Evolutionary conservation across 2,113 vertebrate species (phyloP), one percentile per base, ranked within the genome.

Genomic region (Alexandromys fortis): DNA sequence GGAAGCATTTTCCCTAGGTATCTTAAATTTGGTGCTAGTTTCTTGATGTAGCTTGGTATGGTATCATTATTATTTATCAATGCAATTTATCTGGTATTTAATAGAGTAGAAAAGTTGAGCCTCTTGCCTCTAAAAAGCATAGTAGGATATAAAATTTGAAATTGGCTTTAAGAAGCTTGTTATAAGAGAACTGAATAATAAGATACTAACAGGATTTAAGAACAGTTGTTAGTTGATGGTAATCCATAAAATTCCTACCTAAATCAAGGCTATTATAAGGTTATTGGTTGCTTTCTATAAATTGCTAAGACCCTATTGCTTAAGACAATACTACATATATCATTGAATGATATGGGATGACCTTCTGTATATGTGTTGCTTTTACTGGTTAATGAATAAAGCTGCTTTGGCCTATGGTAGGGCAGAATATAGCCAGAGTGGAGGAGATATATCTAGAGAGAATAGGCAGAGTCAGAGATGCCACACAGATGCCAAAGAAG

Each of bases 61-160:
- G 22, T 88, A 91, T 76, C n/a, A 81, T 33, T 95, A 12, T 82
- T 91, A 92, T 89, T 93, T 88, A 93, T 91, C 75, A 95, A 96
- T 33, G 7, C 22, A 97, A 90, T 90, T 85, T 94, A 94, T 49
- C 77, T 83, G 89, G 72, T 72, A 78, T 12, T 83, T 92, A 58
- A 67, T 68, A 94, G 16, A 55, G 78, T 83, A 94, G 87, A 85
- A 67, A 87, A 47, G 28, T 92, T 92, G 47, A 86, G 61, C 89
- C 52, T 58, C 67, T 77, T 26, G 68, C 13, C 92, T 91, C 86
- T 94, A 70, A 63, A 24, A 94, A n/a, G 12, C 19, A 22, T 90
- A 90, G 79, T 9, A 88, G 79, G 17, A 92, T 81, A 90, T 55
- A 93, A 76, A 17, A 55, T 68, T 35, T 90, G 55, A 92, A 95